Conservation (phyloP, 2,113 vertebrate species). For the Burhinus bistriatus region DNA sequence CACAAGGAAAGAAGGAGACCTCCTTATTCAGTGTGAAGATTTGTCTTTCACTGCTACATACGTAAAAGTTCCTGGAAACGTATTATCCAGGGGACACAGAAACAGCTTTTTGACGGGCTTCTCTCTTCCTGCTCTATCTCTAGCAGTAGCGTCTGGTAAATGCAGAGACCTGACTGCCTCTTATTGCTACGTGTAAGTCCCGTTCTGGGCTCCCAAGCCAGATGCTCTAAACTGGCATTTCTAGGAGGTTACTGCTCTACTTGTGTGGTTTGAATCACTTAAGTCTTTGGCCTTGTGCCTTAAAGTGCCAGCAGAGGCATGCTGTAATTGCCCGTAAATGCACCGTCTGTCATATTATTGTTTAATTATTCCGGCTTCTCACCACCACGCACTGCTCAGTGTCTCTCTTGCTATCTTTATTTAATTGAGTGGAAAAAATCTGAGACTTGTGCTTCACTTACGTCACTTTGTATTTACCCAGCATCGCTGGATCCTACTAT, state of each 20-base stretch:
- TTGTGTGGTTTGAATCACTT: constrained; percentile 51
- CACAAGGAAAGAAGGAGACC: background rate
- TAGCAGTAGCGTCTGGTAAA: background rate
- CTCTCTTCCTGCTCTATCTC: background rate
- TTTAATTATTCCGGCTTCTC: constrained; percentile 53
- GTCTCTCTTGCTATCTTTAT: constrained; percentile 56
- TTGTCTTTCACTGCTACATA: background rate
- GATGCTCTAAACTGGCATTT: constrained; percentile 21
- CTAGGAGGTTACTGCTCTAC: constrained; percentile 35
- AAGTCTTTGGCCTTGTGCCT: constrained; percentile 56
- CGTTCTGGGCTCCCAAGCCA: background rate
- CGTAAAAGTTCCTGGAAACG: background rate
- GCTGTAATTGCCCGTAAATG: constrained; percentile 63
- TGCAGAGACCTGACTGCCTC: background rate
- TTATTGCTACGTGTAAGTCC: background rate
- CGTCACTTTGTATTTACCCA: constrained; percentile 28
- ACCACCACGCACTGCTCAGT: background rate
- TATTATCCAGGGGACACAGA: background rate
- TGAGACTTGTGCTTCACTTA: background rate
- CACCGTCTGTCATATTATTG: constrained; percentile 57
- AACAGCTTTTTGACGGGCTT: background rate
- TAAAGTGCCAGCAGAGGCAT: constrained; percentile 56
- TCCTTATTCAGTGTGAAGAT: background rate
- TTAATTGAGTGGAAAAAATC: constrained; percentile 61
- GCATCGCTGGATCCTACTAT: background rate